Evolutionary conservation across 2,888 invertebrate genomes (phyloP).

Genomic region (Nysson spinosus): DNA sequence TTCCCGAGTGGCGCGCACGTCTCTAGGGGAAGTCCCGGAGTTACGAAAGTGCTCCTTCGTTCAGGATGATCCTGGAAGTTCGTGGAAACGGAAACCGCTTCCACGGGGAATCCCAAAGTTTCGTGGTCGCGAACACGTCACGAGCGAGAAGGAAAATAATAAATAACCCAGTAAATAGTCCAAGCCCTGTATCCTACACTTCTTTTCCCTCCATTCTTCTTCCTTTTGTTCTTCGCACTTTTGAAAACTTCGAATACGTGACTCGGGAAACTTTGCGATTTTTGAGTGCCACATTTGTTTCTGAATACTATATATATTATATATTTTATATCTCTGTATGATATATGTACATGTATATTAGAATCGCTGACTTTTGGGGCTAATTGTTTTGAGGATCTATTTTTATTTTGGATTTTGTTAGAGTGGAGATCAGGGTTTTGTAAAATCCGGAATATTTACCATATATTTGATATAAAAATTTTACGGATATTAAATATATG

Average conservation of each 20-base stretch:
- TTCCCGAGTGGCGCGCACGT: constrained; percentile 25
- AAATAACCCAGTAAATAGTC: constrained; percentile 40
- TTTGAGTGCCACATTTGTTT: neutral
- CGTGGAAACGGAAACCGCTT: constrained; percentile 43
- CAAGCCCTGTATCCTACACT: neutral
- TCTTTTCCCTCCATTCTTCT: neutral
- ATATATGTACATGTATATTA: too few relatives aligned
- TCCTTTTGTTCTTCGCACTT: constrained; percentile 3
- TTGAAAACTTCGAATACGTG: constrained; percentile 51
- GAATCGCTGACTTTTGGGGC: too few relatives aligned
- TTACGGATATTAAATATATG: too few relatives aligned
- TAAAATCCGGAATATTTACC: too few relatives aligned
- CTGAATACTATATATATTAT: too few relatives aligned
- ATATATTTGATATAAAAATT: too few relatives aligned
- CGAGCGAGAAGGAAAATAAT: constrained; percentile 31
- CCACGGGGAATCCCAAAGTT: constrained; percentile 50
- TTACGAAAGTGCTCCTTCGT: constrained; percentile 40
- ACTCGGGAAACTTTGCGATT: constrained; percentile 50
- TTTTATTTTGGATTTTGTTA: too few relatives aligned
- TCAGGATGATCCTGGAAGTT: constrained; percentile 33
- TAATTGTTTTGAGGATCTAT: too few relatives aligned
- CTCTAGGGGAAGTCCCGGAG: constrained; percentile 28
- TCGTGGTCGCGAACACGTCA: constrained; percentile 17
- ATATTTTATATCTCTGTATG: too few relatives aligned
- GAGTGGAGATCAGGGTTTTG: too few relatives aligned